Base-by-base conservation (phyloP, 37 sponge, comb jelly and placozoan genomes). In the Bolinopsis microptera region DNA sequence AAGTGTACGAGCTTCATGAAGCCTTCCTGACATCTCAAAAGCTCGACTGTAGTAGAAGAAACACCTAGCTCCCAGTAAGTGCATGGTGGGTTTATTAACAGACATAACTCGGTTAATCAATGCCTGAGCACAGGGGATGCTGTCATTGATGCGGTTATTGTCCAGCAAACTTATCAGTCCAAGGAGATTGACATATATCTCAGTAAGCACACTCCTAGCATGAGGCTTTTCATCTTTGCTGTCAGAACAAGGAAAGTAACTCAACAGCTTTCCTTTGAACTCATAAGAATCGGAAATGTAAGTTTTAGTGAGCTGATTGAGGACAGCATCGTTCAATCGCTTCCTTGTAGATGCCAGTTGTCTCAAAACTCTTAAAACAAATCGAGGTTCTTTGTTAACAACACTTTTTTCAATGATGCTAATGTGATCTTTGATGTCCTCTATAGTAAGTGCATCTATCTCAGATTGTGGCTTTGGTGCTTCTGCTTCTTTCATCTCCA, bases 11-110 rank as follows among this genome's bases (percentile, higher is more conserved):
- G 97, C 93, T 16, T 92, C 92, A 35, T 95, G 96, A 69, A 98
- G 93, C 32, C 95, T 92, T 38, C 94, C 97, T 1, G 37, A 32
- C 34, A 97, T 93, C 95, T 98, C 97, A 92, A 96, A 96, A 1
- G 96, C 96, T 61, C 97, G 72, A 38, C 96, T 95, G 69, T 98
- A 96, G 82, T 97, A 98, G 93, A 95, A 98, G 96, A 94, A 98
- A 67, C 95, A 96, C 75, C 92, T 95, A 34, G 97, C 96, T 61
- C 94, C 93, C 30, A 98, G 94, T n/a, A 92, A 48, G 83, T 98
- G 96, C 88, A 97, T 92, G 9, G 96, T 94, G 0, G 96, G 94
- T 33, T 97, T 93, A 69, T 96, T 98, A 24, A 93, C 61, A 31
- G 88, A 38, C 27, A 38, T 40, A 48, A 96, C 69, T 82, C 94